phyloP scores from a whole-genome alignment of 2,888 invertebrate species.

The Amiota minor region DNA sequence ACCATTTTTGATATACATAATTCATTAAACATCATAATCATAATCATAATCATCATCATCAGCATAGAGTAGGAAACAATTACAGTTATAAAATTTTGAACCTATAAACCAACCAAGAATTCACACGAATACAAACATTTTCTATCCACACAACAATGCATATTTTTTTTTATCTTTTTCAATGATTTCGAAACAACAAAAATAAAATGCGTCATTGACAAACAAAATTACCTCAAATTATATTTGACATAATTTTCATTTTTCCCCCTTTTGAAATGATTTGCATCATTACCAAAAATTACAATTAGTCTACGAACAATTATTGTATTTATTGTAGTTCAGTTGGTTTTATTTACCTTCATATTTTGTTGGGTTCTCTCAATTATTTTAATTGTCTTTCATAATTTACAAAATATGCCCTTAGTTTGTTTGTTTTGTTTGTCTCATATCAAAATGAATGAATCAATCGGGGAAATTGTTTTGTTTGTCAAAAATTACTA shows the following conservation, averaged over 20 bases:
- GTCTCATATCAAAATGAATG: constrained; percentile 5
- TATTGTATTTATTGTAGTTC: constrained; percentile 46
- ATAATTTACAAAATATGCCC: constrained; percentile 27
- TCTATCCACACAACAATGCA: not conserved
- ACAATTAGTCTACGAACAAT: constrained; percentile 63
- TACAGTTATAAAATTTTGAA: too few relatives aligned
- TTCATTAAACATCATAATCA: too few relatives aligned
- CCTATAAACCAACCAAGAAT: too few relatives aligned
- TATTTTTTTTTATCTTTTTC: not conserved
- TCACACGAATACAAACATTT: too few relatives aligned
- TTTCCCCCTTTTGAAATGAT: constrained; percentile 7
- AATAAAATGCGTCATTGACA: too few relatives aligned
- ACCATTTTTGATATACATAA: too few relatives aligned
- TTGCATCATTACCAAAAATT: constrained; percentile 64
- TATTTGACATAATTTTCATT: constrained; percentile 61
- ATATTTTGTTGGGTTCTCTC: constrained; percentile 18
- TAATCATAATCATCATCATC: too few relatives aligned
- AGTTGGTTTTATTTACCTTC: not conserved
- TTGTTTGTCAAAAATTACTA: not conserved
- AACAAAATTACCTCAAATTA: constrained; percentile 41
- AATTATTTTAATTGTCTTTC: constrained; percentile 62
- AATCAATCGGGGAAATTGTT: constrained; percentile 31
- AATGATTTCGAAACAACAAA: not conserved
- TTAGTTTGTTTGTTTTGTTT: not conserved
- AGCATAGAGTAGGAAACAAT: too few relatives aligned